Evolutionary conservation across 2,113 vertebrate genomes (phyloP), one percentile per base, ranked within the genome.

Genomic region (Oryzias melastigma): DNA sequence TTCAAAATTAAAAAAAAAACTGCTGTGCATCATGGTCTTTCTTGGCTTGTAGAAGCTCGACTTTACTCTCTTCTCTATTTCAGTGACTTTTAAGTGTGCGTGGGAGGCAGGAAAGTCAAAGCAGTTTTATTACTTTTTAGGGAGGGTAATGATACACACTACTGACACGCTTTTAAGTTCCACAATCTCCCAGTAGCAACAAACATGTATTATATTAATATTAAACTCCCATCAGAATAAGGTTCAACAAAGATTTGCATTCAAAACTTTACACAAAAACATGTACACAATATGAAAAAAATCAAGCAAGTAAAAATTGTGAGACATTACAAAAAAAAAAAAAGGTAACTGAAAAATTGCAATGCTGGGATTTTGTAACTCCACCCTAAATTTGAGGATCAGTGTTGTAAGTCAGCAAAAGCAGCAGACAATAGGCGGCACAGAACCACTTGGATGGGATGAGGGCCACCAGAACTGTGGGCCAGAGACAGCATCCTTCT

Each of bases 361-460:
- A 47, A 25, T 4, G 41, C 17, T 56, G n/a, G 42, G 14, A 50
- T 64, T 48, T 56, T 18, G 29, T 41, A 6, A 18, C 20, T 14
- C 5, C 8, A 10, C 13, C 7, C 2, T 62, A 16, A 19, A 20
- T 54, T 52, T 65, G 17, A 59, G 46, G 3, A 40, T 50, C 45
- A 43, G 49, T 45, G 44, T 74, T 66, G 59, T 66, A 74, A 68
- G 52, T 35, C 14, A 46, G 45, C 25, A 62, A 51, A 73, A 48
- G 55, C 69, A 55, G 17, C 62, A 68, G 60, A 78, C 69, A 83
- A 77, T 54, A 62, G 67, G 60, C 27, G 53, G 53, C 7, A 18
- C 58, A 47, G 29, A 80, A 63, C 54, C 64, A 66, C 73, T 85
- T 70, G 66, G 69, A 71, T 75, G 59, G 41, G 59, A 77, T 65